Percentiles rank a stretch among this genome's conserved stretches.
Evolutionary conservation across 2,797 vertebrate species (phyloP).

Genomic region (Brachymystax lenok): DNA sequence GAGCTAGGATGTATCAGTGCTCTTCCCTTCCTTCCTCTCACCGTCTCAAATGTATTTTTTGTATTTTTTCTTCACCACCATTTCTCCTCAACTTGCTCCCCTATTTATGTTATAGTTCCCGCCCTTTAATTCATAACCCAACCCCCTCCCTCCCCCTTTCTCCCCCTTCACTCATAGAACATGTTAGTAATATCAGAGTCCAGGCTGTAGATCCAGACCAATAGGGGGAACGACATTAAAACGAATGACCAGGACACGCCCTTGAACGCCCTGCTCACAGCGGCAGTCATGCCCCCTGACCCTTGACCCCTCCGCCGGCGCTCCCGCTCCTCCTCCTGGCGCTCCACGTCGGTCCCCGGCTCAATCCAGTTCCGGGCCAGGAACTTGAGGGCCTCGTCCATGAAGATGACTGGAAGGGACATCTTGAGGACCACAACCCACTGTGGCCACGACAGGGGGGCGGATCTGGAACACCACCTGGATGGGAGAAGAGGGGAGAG

Average conservation of each 20-base stretch:
- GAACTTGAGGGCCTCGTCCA: constrained; percentile 81
- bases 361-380: constrained; percentile 79
- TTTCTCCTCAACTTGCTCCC: constrained; percentile 3
- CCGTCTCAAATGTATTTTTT: constrained; percentile 37
- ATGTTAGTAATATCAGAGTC: constrained; percentile 84
- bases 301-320: constrained; percentile 32
- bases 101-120: neutral
- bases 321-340: constrained; percentile 68
- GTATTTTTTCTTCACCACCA: neutral
- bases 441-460: constrained; percentile 76
- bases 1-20: too few relatives aligned
- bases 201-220: constrained; percentile 82
- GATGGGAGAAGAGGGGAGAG: neutral
- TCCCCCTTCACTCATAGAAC: constrained; percentile 67
- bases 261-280: constrained; percentile 51
- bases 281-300: constrained; percentile 1
- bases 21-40: neutral
- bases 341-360: constrained; percentile 58
- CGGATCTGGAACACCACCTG: constrained; percentile 81
- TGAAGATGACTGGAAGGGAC: constrained; percentile 81
- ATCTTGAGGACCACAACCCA: constrained; percentile 82
- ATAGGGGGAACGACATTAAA: constrained; percentile 67
- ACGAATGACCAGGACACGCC: constrained; percentile 80
- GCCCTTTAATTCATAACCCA: neutral
- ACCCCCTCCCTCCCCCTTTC: neutral